Evolutionary conservation across 2,797 vertebrate species (phyloP).

Genomic region (Furcifer pardalis): DNA sequence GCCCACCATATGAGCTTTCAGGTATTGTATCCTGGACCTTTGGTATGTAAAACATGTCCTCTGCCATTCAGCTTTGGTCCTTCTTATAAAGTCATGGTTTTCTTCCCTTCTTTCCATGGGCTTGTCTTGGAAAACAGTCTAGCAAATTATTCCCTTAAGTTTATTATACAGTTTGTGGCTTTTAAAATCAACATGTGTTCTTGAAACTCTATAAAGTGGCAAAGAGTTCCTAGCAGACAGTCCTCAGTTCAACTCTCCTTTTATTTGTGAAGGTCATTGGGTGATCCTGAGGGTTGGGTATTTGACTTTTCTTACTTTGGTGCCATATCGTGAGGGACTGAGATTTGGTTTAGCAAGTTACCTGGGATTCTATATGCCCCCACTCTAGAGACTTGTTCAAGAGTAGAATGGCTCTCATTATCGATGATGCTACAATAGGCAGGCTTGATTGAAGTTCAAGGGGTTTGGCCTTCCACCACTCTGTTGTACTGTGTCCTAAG

Average conservation of each 20-base stretch:
- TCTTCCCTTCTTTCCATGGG: neutral
- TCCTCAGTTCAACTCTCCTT: no score
- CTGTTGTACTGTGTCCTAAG: no score
- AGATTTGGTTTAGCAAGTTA: neutral
- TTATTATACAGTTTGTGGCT: neutral
- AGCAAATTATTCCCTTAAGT: neutral
- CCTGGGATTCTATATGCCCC: neutral
- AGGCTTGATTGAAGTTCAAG: neutral
- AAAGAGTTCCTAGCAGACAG: neutral
- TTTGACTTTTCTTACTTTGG: neutral
- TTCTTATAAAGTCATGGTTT: neutral
- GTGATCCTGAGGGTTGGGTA: neutral
- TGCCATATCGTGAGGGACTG: no score
- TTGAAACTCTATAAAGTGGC: neutral
- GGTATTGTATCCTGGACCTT: neutral
- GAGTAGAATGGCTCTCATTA: neutral
- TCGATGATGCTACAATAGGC: neutral
- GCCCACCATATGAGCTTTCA: neutral
- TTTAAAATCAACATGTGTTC: neutral
- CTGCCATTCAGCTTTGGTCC: neutral
- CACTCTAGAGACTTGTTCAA: neutral
- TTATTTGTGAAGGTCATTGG: neutral
- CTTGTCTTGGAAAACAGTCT: neutral
- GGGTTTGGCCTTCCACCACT: neutral
- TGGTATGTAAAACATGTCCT: neutral